Percentiles rank a stretch among this genome's conserved stretches.
phyloP scores from a whole-genome alignment of 2,888 invertebrate species.

The Acrobasis suavella region DNA sequence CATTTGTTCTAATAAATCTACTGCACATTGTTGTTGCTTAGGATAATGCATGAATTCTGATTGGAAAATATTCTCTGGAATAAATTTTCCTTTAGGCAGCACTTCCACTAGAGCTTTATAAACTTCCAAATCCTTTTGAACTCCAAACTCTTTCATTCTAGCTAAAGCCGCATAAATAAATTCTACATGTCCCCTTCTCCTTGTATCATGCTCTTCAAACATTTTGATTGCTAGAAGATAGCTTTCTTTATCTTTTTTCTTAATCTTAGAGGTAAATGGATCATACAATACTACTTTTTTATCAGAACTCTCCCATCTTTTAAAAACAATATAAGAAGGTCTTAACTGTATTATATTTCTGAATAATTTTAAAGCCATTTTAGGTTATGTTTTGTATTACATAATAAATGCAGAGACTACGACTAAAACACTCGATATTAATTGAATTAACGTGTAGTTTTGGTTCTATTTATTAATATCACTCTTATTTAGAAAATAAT shows the following conservation, averaged over 20 bases:
- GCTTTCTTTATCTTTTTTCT: constrained; percentile 83
- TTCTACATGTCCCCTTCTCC: constrained; percentile 93
- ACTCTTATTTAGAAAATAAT: not conserved
- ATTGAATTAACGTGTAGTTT: not conserved
- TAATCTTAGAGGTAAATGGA: constrained; percentile 72
- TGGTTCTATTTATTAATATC: not conserved
- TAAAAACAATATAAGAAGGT: constrained; percentile 49
- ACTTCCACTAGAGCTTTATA: constrained; percentile 94
- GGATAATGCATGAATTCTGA: constrained; percentile 96
- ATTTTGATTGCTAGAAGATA: constrained; percentile 89
- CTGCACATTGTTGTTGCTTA: constrained; percentile 96
- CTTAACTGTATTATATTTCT: constrained; percentile 53
- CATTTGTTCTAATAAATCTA: constrained; percentile 97
- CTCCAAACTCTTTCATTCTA: constrained; percentile 94
- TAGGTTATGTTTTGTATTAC: constrained; percentile 31
- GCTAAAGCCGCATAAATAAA: constrained; percentile 95
- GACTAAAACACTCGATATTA: not conserved
- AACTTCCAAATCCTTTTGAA: constrained; percentile 91
- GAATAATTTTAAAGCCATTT: constrained; percentile 63
- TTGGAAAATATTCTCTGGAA: constrained; percentile 92
- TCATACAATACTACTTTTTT: constrained; percentile 67
- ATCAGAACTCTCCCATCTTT: constrained; percentile 63
- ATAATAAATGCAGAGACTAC: constrained; percentile 1
- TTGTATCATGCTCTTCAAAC: constrained; percentile 86
- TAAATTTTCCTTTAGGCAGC: constrained; percentile 93